phyloP scores from a whole-genome alignment of 37 sponge, comb jelly and placozoan genomes.

The Geodia barretti region DNA sequence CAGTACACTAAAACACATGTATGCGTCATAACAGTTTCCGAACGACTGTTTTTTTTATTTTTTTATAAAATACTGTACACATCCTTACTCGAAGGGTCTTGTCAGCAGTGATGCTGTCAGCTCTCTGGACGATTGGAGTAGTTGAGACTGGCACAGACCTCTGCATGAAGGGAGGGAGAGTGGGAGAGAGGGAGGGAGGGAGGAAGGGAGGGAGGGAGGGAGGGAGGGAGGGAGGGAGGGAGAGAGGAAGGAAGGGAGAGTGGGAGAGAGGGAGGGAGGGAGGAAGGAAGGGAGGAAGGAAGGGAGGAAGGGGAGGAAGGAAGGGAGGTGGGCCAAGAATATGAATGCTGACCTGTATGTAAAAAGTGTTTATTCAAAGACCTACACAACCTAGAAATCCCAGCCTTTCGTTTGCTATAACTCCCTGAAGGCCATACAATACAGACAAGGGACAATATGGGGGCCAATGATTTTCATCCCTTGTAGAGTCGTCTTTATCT shows the following conservation, averaged over 20 bases:
- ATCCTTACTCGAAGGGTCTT: neutral
- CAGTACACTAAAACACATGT: no score
- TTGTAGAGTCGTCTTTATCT: no score
- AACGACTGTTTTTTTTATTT: no score
- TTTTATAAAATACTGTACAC: no score
- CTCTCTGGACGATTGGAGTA: neutral
- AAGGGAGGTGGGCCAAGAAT: neutral
- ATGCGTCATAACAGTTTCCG: no score
- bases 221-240: neutral
- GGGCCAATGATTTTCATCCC: no score
- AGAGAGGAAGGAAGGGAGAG: neutral
- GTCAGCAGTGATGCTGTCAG: neutral
- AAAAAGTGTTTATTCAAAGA: no score
- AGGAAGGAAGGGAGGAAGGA: neutral
- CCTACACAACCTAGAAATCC: no score
- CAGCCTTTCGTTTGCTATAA: no score
- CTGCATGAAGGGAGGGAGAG: slow-evolving; percentile 32
- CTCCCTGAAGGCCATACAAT: no score
- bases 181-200: neutral
- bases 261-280: neutral
- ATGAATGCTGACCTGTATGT: no score
- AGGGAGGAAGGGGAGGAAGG: neutral
- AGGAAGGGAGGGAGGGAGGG: neutral
- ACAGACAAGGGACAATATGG: no score
- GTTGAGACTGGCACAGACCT: slow-evolving; percentile 64